Conservation (phyloP, 1,140 invertebrate species). For the Palaemon carinicauda region DNA sequence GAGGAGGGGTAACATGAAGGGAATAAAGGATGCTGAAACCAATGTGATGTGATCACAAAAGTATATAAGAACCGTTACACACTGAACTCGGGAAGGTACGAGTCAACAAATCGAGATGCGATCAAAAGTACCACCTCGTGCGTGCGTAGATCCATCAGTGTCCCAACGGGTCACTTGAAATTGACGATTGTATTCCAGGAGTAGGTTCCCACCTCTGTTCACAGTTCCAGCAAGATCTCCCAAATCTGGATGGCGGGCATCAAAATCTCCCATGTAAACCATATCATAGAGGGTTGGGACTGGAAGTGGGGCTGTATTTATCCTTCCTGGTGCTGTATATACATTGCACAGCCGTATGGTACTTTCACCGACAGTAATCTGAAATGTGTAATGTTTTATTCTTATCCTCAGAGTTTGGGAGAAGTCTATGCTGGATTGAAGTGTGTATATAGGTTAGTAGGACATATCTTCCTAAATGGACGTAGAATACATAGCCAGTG, state of each 20-base stretch:
- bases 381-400: neutral
- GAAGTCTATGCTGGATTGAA: neutral
- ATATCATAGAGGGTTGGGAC: neutral
- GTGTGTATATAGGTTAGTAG: neutral
- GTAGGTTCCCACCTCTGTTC: neutral
- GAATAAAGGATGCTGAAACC: conserved; percentile 9
- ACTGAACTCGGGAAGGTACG: neutral
- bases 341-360: conserved; percentile 1
- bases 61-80: neutral
- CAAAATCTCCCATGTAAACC: conserved; percentile 10
- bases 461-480: neutral
- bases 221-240: neutral
- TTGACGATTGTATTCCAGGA: neutral
- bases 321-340: neutral
- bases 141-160: neutral
- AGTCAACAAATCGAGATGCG: neutral
- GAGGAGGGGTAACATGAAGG: neutral
- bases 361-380: neutral
- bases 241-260: conserved; percentile 9
- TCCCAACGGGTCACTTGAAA: neutral
- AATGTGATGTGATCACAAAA: conserved; percentile 17
- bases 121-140: neutral
- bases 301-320: neutral
- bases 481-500: neutral
- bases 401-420: neutral